Evolutionary conservation across 2,888 invertebrate genomes (phyloP).

Genomic region (Chymomyza caudatula): DNA sequence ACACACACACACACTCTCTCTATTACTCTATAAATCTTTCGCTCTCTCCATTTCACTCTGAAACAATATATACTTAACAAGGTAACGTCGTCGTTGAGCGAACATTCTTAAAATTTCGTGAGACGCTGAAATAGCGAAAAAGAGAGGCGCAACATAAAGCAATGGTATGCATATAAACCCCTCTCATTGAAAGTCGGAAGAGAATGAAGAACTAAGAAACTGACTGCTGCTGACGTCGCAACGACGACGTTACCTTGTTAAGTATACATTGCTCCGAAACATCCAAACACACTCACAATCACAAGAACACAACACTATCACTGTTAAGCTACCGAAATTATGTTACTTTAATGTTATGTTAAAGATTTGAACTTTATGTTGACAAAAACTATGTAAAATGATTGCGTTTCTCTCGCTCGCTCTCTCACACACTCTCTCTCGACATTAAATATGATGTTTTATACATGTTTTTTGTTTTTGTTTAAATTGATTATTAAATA

Average conservation of each 20-base stretch:
- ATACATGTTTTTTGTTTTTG: conserved; percentile 1
- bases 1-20: background rate
- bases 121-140: too few relatives aligned
- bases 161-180: too few relatives aligned
- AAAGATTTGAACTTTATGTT: conserved; percentile 45
- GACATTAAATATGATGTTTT: conserved; percentile 13
- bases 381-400: conserved; percentile 51
- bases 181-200: too few relatives aligned
- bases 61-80: background rate
- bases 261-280: too few relatives aligned
- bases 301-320: conserved; percentile 6
- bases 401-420: conserved; percentile 31
- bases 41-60: background rate
- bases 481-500: background rate
- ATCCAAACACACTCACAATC: conserved; percentile 1
- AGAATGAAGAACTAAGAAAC: too few relatives aligned
- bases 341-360: conserved; percentile 60
- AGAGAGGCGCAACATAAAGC: too few relatives aligned
- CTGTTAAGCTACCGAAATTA: conserved; percentile 61
- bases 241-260: too few relatives aligned
- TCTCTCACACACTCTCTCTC: conserved; percentile 21
- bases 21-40: background rate
- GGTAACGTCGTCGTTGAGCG: too few relatives aligned
- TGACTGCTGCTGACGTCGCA: too few relatives aligned
- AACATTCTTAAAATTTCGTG: too few relatives aligned